Evolutionary conservation across 2,113 vertebrate species (phyloP).

Genomic region (Takifugu bimaculatus): DNA sequence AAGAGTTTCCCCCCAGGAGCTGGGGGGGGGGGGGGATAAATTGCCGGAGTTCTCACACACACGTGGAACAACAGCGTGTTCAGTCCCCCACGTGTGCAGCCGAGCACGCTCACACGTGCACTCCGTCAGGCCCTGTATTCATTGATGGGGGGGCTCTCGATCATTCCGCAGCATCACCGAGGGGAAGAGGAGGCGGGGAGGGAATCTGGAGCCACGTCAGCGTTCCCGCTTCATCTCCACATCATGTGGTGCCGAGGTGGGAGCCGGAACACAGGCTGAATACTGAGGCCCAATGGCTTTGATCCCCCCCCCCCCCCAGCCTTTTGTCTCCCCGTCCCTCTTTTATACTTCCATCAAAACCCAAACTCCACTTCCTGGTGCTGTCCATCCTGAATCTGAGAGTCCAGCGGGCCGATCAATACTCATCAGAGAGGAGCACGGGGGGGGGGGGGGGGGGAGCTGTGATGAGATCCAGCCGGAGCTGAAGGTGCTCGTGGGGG

Average conservation of each 20-base stretch:
- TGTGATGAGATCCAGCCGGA: no score
- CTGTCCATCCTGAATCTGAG: background rate
- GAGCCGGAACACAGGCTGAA: slow-evolving; percentile 38
- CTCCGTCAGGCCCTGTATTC: slow-evolving; percentile 45
- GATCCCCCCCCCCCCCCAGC: slow-evolving; percentile 21
- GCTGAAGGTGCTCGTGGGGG: no score
- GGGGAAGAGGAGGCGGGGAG: slow-evolving; percentile 20
- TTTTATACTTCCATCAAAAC: background rate
- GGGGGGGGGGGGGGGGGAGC: background rate
- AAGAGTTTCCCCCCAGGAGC: slow-evolving; percentile 11
- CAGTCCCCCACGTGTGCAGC: background rate
- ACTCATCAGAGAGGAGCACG: slow-evolving; percentile 4
- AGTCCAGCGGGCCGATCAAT: background rate
- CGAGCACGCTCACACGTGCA: slow-evolving; percentile 1
- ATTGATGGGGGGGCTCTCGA: slow-evolving; percentile 58
- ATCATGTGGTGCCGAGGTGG: slow-evolving; percentile 34
- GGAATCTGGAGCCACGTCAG: slow-evolving; percentile 27
- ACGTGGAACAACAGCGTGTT: no score
- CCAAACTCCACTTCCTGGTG: background rate
- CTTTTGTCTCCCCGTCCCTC: slow-evolving; percentile 17
- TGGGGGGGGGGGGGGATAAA: slow-evolving; percentile 29
- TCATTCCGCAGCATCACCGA: slow-evolving; percentile 42
- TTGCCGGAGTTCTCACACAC: slow-evolving; percentile 1
- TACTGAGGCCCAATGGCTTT: slow-evolving; percentile 49
- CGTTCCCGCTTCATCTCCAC: slow-evolving; percentile 38